phyloP scores from a whole-genome alignment of 2,888 invertebrate genomes.

The Nomada fucata region DNA sequence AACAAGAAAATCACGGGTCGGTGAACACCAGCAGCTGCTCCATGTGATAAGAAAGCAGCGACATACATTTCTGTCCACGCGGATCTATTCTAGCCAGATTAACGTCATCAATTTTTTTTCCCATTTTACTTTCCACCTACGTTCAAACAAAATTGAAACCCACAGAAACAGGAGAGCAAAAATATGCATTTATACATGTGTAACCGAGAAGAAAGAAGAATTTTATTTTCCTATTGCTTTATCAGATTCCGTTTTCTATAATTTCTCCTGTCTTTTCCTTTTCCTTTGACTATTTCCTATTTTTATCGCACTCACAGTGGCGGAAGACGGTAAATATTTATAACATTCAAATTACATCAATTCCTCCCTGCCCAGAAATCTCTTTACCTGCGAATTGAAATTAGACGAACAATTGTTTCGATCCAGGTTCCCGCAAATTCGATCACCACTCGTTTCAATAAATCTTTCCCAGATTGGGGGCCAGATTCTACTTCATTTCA shows the following conservation, averaged over 20 bases:
- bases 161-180: too few relatives aligned
- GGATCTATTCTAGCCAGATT: slow-evolving; percentile 33
- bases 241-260: too few relatives aligned
- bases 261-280: too few relatives aligned
- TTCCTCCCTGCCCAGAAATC: background rate
- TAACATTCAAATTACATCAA: background rate
- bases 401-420: slow-evolving; percentile 16
- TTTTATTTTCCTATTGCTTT: too few relatives aligned
- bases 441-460: slow-evolving; percentile 53
- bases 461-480: slow-evolving; percentile 42
- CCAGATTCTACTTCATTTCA: slow-evolving; percentile 74
- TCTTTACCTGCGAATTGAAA: background rate
- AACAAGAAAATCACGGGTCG: slow-evolving; percentile 75
- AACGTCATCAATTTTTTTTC: background rate
- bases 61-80: slow-evolving; percentile 29
- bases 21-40: slow-evolving; percentile 76
- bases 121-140: background rate
- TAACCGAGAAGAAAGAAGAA: too few relatives aligned
- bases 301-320: too few relatives aligned
- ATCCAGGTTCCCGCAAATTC: background rate
- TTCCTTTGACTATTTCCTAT: too few relatives aligned
- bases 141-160: background rate
- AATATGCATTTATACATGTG: too few relatives aligned
- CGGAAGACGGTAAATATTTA: background rate
- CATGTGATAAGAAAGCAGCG: slow-evolving; percentile 73